phyloP scores from a whole-genome alignment of 2,888 invertebrate genomes.

The Brachyopa scutellaris region DNA sequence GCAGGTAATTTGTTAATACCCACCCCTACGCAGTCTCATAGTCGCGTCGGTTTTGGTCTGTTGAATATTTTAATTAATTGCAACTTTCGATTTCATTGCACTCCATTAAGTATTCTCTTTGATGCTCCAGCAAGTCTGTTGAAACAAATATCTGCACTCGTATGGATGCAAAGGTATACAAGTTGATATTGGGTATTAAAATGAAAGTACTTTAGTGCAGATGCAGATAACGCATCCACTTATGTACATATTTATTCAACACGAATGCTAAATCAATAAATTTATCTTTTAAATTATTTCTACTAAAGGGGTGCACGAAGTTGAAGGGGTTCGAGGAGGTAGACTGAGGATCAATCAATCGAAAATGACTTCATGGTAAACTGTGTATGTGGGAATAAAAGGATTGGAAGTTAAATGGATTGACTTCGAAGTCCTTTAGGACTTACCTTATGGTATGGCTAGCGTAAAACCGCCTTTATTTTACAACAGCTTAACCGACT shows the following conservation, averaged over 20 bases:
- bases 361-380: not conserved
- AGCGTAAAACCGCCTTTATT: no score
- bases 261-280: not conserved
- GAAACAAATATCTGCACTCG: no score
- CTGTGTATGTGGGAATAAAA: not conserved
- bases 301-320: not conserved
- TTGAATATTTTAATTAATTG: conserved; percentile 68
- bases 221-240: not conserved
- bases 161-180: no score
- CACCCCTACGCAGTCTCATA: not conserved
- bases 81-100: conserved; percentile 59
- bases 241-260: not conserved
- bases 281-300: not conserved
- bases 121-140: no score
- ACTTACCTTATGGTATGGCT: no score
- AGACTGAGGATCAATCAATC: not conserved
- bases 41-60: not conserved
- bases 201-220: not conserved
- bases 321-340: not conserved
- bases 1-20: conserved; percentile 59
- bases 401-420: no score
- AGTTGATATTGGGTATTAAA: not conserved
- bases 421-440: no score
- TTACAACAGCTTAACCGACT: no score
- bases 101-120: conserved; percentile 40